These are phyloP conservation scores for Poeciliopsis retropinna DNA, from an alignment of 2,113 vertebrate genomes.

Conservation along the genomic window DNA sequence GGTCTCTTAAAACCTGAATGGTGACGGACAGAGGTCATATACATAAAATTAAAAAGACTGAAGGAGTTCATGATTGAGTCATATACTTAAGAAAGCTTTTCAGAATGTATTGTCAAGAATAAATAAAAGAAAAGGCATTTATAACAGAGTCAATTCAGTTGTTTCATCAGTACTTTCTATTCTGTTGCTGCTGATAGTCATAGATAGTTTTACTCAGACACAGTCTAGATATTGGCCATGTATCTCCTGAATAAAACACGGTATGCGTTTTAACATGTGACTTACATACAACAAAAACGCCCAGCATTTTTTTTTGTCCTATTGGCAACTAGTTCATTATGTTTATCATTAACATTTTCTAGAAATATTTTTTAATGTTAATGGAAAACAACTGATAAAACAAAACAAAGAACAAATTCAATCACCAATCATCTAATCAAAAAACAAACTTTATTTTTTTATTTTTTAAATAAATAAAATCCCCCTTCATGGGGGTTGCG, in stretches of 20 bases:
- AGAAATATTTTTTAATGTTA: background rate
- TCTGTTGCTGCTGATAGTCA: background rate
- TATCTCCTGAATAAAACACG: background rate
- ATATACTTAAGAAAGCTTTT: conserved; percentile 11
- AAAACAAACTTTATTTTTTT: background rate
- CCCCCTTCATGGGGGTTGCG: background rate
- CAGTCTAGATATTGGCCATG: background rate
- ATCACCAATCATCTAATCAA: background rate
- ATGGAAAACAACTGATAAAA: background rate
- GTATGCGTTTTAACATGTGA: background rate
- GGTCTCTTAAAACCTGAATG: conserved; percentile 48
- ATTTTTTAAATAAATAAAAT: background rate
- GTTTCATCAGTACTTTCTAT: background rate
- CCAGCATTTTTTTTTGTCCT: background rate
- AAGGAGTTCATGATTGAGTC: conserved; percentile 14
- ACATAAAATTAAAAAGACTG: conserved; percentile 21
- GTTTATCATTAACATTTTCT: too few species aligned
- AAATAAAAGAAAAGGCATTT: background rate
- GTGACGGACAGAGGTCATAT: conserved; percentile 27
- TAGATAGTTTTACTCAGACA: background rate
- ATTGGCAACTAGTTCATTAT: background rate
- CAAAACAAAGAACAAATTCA: too few species aligned
- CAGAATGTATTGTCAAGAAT: background rate
- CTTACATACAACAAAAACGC: too few species aligned
- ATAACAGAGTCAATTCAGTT: background rate